Evolutionary conservation across 2,888 invertebrate genomes (phyloP), one percentile per base, ranked within the genome.

Genomic region (Lycaena phlaeas): DNA sequence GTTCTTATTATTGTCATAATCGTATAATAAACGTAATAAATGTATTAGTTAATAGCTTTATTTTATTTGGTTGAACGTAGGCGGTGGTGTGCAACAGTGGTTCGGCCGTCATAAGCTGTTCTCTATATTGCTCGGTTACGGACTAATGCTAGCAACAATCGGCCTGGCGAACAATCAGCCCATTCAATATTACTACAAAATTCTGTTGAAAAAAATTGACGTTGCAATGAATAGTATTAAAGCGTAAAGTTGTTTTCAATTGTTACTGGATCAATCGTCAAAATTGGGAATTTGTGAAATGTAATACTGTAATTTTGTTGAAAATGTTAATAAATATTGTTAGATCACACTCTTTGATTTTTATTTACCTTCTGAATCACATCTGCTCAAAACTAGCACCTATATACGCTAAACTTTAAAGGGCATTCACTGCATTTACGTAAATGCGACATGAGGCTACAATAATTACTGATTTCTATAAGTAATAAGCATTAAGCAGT

Each of bases 91-190:
- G 36, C 67, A 78, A 14, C 75, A 76, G 37, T 91, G 91, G 90
- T 59, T 90, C 12, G 74, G 81, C 29, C 77, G 77, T 48, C 86
- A 90, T 63, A 89, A 89, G 59, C 74, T 88, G 46, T 64, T 88
- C 44, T 86, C 90, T 0, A 87, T 90, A 46, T 69, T 91, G 36
- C 75, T 89, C 38, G 87, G 89, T 14, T 90, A 90, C 51, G 85
- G 89, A 40, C 62, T 90, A 45, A 77, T 90, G 63, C 64, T 90
- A 43, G 86, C 88, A 11, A 87, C 89, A 6, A 87, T 90, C 50
- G 89, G 90, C 15, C 73, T 90, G 41, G 86, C 88, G 7, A 88
- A 89, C 52, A 89, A 89, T 56, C 87, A 87, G 54, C 86, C 87
- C 37, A 79, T 88, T 38, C 79, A 89, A 68, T 88, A 89, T 64